Conservation (phyloP, 92 coral and sea anemone genomes). For the Bergia puertoricense region DNA sequence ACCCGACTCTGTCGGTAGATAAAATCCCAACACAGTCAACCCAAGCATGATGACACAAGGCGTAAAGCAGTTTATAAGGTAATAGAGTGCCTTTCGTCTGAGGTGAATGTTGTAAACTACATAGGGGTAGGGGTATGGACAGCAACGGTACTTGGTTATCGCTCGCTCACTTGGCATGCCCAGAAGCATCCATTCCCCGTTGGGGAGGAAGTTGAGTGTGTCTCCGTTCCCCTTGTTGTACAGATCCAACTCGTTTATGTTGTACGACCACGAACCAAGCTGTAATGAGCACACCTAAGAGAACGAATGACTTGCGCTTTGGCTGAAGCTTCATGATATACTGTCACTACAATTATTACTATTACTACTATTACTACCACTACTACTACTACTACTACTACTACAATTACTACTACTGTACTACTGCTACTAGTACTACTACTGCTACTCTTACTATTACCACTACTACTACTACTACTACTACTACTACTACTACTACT, state of each 20-base stretch:
- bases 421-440: too few species aligned
- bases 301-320: too few species aligned
- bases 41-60: conserved; percentile 92
- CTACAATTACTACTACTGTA: too few species aligned
- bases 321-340: neutral
- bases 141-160: conserved; percentile 77
- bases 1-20: conserved; percentile 82
- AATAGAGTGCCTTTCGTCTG: conserved; percentile 77
- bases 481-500: too few species aligned
- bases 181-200: conserved; percentile 86
- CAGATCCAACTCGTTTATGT: conserved; percentile 72
- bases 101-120: conserved; percentile 79
- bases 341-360: too few species aligned
- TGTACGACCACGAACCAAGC: conserved; percentile 90
- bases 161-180: conserved; percentile 80
- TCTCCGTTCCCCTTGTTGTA: conserved; percentile 76
- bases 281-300: conserved; percentile 72
- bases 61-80: conserved; percentile 79
- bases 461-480: too few species aligned
- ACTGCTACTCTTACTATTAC: too few species aligned
- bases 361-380: too few species aligned
- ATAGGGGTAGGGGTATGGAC: conserved; percentile 76
- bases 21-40: conserved; percentile 76
- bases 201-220: conserved; percentile 69
- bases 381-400: too few species aligned